phyloP scores from a whole-genome alignment of 2,113 vertebrate species.

The Protobothrops mucrosquamatus region DNA sequence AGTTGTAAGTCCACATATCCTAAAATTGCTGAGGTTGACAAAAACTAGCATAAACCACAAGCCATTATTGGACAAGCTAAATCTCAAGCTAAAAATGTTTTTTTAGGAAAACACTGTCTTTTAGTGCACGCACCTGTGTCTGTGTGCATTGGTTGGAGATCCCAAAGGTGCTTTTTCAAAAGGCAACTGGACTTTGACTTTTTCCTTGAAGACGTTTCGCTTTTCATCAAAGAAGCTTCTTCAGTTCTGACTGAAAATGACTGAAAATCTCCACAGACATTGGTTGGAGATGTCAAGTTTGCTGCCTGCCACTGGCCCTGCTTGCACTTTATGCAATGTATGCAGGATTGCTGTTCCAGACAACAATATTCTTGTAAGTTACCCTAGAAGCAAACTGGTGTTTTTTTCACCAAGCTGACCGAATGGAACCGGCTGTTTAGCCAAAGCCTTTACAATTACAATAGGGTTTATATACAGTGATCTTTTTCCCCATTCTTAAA shows the following conservation, averaged over 20 bases:
- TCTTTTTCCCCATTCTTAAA: background rate
- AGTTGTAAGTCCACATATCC: background rate
- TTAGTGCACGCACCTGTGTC: background rate
- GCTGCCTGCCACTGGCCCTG: background rate
- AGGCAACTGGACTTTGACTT: too few relatives aligned
- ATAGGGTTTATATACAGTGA: background rate
- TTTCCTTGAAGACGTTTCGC: too few relatives aligned
- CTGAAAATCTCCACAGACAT: background rate
- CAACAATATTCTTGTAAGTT: background rate
- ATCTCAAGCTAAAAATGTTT: background rate
- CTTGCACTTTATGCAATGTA: background rate
- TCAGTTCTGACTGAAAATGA: background rate
- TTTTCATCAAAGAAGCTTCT: background rate
- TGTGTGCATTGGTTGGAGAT: background rate
- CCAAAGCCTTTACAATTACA: background rate
- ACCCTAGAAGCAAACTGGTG: background rate
- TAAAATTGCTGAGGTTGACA: background rate
- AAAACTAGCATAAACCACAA: background rate
- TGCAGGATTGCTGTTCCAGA: background rate
- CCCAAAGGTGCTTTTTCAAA: background rate
- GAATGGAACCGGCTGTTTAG: background rate
- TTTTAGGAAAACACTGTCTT: background rate
- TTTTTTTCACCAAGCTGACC: rapidly evolving
- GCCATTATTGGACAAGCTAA: background rate
- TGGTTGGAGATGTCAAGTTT: background rate